Percentiles rank a stretch among this genome's conserved stretches.
phyloP scores from a whole-genome alignment of 2,113 vertebrate genomes.

The Puffinus mauretanicus region DNA sequence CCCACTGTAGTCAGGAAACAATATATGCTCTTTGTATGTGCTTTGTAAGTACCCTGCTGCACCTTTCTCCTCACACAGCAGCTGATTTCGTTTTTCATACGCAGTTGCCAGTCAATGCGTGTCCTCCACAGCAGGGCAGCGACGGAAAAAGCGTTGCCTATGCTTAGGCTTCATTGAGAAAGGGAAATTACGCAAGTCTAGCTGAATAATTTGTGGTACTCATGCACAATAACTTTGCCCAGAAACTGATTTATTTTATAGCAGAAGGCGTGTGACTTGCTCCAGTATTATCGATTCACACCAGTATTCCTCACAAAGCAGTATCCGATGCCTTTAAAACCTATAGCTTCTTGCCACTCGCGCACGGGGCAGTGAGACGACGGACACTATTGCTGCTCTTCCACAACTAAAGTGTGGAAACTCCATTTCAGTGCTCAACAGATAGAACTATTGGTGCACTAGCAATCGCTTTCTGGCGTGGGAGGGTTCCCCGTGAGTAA shows the following conservation, averaged over 20 bases:
- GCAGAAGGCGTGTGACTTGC: not conserved
- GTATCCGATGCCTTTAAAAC: not conserved
- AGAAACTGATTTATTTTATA: not conserved
- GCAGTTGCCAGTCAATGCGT: rapidly evolving
- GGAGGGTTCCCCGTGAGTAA: not conserved
- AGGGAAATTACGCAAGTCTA: not conserved
- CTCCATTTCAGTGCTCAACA: not conserved
- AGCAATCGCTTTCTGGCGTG: too few species aligned
- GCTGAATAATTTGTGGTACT: not conserved
- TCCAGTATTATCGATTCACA: not conserved
- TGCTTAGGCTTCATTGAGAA: not conserved
- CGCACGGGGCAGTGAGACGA: not conserved
- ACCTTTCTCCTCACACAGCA: not conserved
- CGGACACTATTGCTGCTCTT: not conserved
- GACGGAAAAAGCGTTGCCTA: not conserved
- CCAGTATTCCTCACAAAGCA: not conserved
- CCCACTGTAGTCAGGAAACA: not conserved
- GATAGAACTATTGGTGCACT: not conserved
- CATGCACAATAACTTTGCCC: too few species aligned
- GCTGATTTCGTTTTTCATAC: rapidly evolving
- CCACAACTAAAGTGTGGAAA: not conserved
- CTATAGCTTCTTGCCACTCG: not conserved
- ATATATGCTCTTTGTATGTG: too few species aligned
- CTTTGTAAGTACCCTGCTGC: too few species aligned
- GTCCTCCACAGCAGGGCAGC: not conserved